Percentiles rank a stretch among this genome's conserved stretches.
Evolutionary conservation across 2,113 vertebrate genomes (phyloP).

Genomic region (Hippopotamus amphibius): DNA sequence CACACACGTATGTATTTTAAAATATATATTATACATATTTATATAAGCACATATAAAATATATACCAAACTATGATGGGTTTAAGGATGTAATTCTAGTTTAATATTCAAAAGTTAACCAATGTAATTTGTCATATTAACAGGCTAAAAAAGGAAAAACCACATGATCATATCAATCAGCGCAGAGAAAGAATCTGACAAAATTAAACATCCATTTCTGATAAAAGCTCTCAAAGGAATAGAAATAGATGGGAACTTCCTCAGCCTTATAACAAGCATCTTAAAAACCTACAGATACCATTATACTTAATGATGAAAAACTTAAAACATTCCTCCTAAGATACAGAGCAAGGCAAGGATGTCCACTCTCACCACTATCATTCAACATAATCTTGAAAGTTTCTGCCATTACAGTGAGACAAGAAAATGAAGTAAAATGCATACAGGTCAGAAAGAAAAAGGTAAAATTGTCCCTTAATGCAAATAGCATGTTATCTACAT

Average conservation of each 20-base stretch:
- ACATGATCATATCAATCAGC: background rate
- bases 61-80: background rate
- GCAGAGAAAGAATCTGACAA: background rate
- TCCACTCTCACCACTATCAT: background rate
- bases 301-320: background rate
- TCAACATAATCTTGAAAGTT: background rate
- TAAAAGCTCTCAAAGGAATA: background rate
- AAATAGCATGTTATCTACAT: background rate
- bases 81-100: background rate
- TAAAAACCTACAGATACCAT: background rate
- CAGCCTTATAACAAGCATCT: background rate
- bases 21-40: too few species aligned
- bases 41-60: background rate
- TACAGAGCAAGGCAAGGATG: background rate
- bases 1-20: background rate
- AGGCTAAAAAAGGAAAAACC: background rate
- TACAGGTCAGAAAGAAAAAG: background rate
- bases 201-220: background rate
- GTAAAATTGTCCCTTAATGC: background rate
- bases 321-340: background rate
- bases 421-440: background rate
- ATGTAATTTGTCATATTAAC: too few species aligned
- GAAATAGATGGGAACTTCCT: background rate
- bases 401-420: background rate
- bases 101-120: background rate